These are phyloP conservation scores for Bos taurus DNA, from an alignment of 2,113 vertebrate genomes.

Conservation along the genomic window ARS-UCD2.0 NC_037338.1:37009001-37009500, in stretches of 20 bases:
- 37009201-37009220: background rate
- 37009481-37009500: background rate
- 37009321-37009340: background rate
- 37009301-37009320: conserved; percentile 9
- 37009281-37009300: conserved; percentile 24
- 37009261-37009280: conserved; percentile 4
- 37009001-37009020: background rate
- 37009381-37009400: background rate
- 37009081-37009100: background rate
- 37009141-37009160: background rate
- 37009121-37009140: background rate
- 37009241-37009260: background rate
- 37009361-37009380: background rate
- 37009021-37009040: background rate
- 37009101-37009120: background rate
- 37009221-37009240: background rate
- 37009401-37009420: conserved; percentile 17
- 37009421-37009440: conserved; percentile 32
- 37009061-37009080: conserved; percentile 19
- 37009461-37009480: background rate
- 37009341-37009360: background rate
- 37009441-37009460: background rate
- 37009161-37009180: conserved; percentile 9
- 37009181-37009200: conserved; percentile 14
- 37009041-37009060: background rate